Evolutionary conservation across 2,888 invertebrate genomes (phyloP), one percentile per base, ranked within the genome.

Genomic region (Calephelis perditalis): DNA sequence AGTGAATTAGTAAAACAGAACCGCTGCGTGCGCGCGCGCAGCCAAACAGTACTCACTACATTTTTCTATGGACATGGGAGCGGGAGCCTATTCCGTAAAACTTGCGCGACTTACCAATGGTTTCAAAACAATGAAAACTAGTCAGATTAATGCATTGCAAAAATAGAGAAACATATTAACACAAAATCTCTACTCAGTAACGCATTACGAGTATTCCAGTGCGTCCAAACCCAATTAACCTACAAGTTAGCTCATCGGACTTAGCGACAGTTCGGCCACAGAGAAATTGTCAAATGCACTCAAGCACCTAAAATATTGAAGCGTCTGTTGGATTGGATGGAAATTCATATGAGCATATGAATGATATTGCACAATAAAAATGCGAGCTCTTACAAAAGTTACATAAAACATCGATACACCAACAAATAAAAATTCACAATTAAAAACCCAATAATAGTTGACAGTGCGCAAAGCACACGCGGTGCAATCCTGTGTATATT

Each of bases 221-320:
- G 68, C 75, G 79, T 65, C 66, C 84, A 75, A 70, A 70, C 84
- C 78, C 65, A 59, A 59, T 62, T 70, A 68, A 68, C 73, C 73
- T 76, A 74, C 67, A 70, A 71, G 61, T 65, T 74, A 78, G 76
- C 78, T 79, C 82, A 79, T 76, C 80, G 82, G 76, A 77, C 78
- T 82, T 73, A 74, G 84, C 82, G 83, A 83, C 83, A 69, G 72
- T 71, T 80, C 84, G 87, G 84, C 86, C 85, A 84, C 85, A 82
- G 79, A 55, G 71, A 75, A 75, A 75, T 73, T 73, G 74, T 63
- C 65, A 77, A 79, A 82, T 76, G 81, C 78, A 74, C 75, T 72
- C 45, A 54, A 83, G 83, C 85, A 84, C 83, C 80, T 78, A 52
- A 15, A 35, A 52, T 1, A 52, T 10, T 52, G 52, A 52, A 52